Evolutionary conservation across 2,888 invertebrate genomes (phyloP).

Genomic region (Tetranychus truncatus): DNA sequence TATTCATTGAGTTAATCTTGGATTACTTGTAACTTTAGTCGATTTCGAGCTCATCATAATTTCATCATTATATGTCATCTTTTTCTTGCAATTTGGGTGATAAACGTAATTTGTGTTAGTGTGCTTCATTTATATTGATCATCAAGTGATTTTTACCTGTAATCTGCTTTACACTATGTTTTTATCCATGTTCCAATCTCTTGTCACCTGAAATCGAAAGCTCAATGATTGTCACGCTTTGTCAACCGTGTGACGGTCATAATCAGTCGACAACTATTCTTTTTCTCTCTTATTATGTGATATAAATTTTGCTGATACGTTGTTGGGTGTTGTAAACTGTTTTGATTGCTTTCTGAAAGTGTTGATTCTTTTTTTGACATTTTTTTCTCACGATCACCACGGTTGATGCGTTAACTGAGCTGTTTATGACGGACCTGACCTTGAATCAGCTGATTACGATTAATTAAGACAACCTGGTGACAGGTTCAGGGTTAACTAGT

Average conservation of each 20-base stretch:
- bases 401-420: neutral
- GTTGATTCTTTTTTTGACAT: neutral
- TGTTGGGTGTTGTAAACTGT: neutral
- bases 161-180: neutral
- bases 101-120: no score
- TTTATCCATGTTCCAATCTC: no score
- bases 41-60: no score
- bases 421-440: neutral
- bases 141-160: neutral
- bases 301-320: neutral
- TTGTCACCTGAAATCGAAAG: neutral
- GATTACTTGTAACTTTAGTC: no score
- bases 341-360: neutral
- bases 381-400: neutral
- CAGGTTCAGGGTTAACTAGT: neutral
- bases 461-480: neutral
- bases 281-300: neutral
- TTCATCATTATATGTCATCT: no score
- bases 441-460: neutral
- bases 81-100: no score
- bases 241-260: slow-evolving; percentile 1
- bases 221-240: neutral
- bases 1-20: no score
- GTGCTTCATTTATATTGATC: neutral
- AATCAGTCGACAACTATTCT: neutral